Evolutionary conservation across 2,888 invertebrate species (phyloP), one percentile per base, ranked within the genome.

Genomic region (Gymnocheta viridis): DNA sequence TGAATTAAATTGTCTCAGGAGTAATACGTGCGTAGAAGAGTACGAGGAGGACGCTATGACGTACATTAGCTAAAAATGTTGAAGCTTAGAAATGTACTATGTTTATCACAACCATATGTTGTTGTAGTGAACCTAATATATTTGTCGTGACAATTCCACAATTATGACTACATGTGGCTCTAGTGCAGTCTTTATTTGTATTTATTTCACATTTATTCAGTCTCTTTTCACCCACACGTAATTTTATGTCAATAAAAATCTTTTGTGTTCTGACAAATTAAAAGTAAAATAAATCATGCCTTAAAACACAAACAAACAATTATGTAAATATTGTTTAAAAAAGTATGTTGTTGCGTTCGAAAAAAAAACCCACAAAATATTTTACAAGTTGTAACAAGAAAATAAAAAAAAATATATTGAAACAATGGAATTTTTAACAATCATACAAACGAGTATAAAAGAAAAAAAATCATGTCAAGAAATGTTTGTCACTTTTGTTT

Each of bases 401-500:
- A n/a, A 47, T 14, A 60, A 35, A 12, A 62, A 10, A 69, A 54
- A 24, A 22, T 58, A 27, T 17, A 47, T n/a, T n/a, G n/a, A n/a
- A n/a, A n/a, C n/a, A 27, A 38, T 29, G 35, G n/a, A 67, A 38
- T 67, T 22, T n/a, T 4, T 22, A 66, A 76, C 27, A 32, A 47
- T n/a, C n/a, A n/a, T n/a, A n/a, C n/a, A 38, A 7, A 41, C 60
- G 12, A 47, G 38, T 51, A 38, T 12, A 58, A 62, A 58, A 49
- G 9, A 67, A 29, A 77, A 51, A 44, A 78, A 79, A 79, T 69
- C 35, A 76, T 74, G 69, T 41, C 62, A 83, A 60, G 41, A 69
- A 73, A 60, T 56, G 17, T 35, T 69, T 69, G 56, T 47, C 64
- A 79, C 47, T 49, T 22, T 38, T 49, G 51, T 69, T 78, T 77